Evolutionary conservation across 1,140 invertebrate genomes (phyloP), one percentile per base, ranked within the genome.

Genomic region (Achatina immaculata): DNA sequence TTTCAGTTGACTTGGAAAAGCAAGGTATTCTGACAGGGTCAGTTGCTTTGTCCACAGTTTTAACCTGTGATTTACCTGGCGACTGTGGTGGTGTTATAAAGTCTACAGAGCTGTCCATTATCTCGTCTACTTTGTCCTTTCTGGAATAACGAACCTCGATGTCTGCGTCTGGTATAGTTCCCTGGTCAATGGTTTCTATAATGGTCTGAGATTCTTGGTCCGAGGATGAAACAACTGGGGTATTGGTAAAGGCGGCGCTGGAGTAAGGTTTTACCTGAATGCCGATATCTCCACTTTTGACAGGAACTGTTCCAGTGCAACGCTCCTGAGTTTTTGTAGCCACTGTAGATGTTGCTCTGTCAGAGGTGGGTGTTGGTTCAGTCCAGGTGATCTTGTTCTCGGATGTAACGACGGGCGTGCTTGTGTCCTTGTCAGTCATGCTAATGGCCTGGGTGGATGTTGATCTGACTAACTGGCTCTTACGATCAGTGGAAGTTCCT

Each of bases 341-440:
- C 0, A 85, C 79, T 11, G 85, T 86, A 69, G 76, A 78, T n/a
- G 85, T 84, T 71, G 87, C 86, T 43, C 88, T 79, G 34, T 89
- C 88, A 31, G 85, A 83, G 1, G 88, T 89, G 45, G 85, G 68
- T 31, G 84, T 42, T 38, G 48, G 34, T 11, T 89, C 88, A 0
- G 87, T 87, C 86, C 84, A 87, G 31, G 87, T 88, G 1, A 72
- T 79, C 72, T 82, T 83, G 48, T 21, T 84, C 69, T 84, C 85
- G 19, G 74, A 78, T 34, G 72, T 75, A 28, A 88, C 71, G 0
- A 82, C 68, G 0, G 84, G 82, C 84, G 87, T 88, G 42, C 51
- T 66, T 3, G 88, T 88, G 21, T 84, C 82, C 40, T 76, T 84
- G 68, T 89, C 85, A 24, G 84, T 80, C 16, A 80, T 62, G 6